Evolutionary conservation across 2,888 invertebrate species (phyloP), one percentile per base, ranked within the genome.

Genomic region (Acanthopleura granulata): DNA sequence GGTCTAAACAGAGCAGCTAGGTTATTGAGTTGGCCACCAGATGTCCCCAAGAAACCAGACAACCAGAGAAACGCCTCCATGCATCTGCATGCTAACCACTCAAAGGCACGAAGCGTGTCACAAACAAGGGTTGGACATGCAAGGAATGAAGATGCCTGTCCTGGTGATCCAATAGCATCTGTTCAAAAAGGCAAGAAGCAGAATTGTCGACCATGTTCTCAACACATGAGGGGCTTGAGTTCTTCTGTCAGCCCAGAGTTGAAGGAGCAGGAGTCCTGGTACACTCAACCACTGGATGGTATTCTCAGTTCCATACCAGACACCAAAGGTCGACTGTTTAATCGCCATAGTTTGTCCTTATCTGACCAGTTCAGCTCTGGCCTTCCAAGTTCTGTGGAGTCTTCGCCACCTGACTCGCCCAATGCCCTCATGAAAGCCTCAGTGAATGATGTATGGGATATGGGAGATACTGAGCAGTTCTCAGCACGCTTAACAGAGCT

Each of bases 261-360:
- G 1, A 80, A 81, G 29, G 87, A 87, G 75, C 84, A 87, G 74
- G 81, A 84, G 62, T 79, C 81, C 25, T 86, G 87, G 87, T 86
- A 86, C 77, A 85, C 85, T 27, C 80, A 84, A 74, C 86, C 86
- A 3, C 78, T 86, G 72, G 84, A 84, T 70, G 80, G 77, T 11
- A 79, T 85, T 57, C 70, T 79, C 27, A 81, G 81, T 72, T 77
- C 76, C 18, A 79, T 83, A 25, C 76, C 81, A 16, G 49, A 72
- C 15, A 77, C 79, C 12, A 81, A 82, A 62, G 80, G 82, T 49
- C 76, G 84, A 25, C 77, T 87, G 49, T 87, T 86, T 74, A 84
- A 85, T 71, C 69, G 85, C 49, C 81, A 81, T 73, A 84, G 83
- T 71, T 79, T 49, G 71, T 71, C 71, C 27, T 22, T 71, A 25